Evolutionary conservation across 2,888 invertebrate species (phyloP).

Genomic region (Scotopteryx bipunctaria): DNA sequence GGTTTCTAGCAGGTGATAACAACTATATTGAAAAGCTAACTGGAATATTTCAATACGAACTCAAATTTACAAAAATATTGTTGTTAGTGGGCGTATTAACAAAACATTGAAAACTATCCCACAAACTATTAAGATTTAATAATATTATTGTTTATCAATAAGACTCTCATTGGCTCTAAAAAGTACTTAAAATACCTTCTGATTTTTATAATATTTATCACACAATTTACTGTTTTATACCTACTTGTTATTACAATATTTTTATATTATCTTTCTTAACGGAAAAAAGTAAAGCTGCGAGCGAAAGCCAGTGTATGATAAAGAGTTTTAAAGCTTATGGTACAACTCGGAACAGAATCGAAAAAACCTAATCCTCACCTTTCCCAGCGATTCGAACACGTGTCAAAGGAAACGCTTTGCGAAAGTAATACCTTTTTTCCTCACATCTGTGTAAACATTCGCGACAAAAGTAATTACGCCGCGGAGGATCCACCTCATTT

Average conservation of each 20-base stretch:
- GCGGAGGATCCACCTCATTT: slow-evolving; percentile 20
- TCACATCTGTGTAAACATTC: slow-evolving; percentile 19
- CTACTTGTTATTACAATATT: no score
- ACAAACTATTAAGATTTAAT: no score
- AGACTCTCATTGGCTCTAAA: no score
- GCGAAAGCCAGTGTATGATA: not conserved
- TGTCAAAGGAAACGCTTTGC: slow-evolving; percentile 11
- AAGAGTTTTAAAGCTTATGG: not conserved
- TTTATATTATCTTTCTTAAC: no score
- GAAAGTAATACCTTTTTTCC: slow-evolving; percentile 7
- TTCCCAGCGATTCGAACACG: slow-evolving; percentile 7
- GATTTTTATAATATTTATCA: no score
- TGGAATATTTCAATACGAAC: no score
- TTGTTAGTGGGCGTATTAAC: no score
- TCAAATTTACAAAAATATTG: no score
- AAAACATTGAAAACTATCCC: no score
- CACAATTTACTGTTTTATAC: no score
- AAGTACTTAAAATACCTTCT: no score
- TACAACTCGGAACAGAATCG: slow-evolving; percentile 5
- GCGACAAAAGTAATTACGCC: slow-evolving; percentile 21
- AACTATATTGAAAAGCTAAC: slow-evolving; percentile 52
- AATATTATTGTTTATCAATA: no score
- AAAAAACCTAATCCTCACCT: slow-evolving; percentile 13
- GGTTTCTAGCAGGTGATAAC: slow-evolving; percentile 73
- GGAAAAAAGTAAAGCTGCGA: not conserved